Evolutionary conservation across 2,113 vertebrate species (phyloP), one percentile per base, ranked within the genome.

Genomic region (Monarcha castaneiventris): DNA sequence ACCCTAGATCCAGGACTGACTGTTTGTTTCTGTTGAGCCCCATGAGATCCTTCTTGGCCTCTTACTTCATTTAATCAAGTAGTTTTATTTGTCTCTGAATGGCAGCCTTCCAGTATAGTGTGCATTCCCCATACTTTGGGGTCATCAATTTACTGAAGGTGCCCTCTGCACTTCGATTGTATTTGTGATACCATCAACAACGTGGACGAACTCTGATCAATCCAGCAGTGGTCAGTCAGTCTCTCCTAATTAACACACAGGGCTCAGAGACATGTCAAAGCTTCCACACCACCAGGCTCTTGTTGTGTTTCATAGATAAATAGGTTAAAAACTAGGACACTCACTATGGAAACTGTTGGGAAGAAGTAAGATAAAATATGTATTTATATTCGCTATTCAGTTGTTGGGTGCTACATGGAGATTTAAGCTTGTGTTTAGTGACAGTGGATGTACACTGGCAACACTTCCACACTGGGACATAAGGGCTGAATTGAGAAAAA

Each of bases 161-260:
- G 5, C 10, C 5, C 17, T 89, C 46, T 77, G 68, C 39, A 33
- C 17, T 84, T 52, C 12, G 26, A 54, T 41, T 15, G 20, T 23
- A 8, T 58, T 67, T 62, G n/a, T 75, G 58, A n/a, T 33, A 30
- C 10, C 23, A 55, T 55, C 41, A 81, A 30, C 8, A 27, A 11
- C 6, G 16, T 11, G 27, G 84, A n/a, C 0, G 0, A 81, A 35
- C 39, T 25, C 78, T 51, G 56, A 48, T n/a, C 25, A 43, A 7
- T 59, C 61, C 87, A 73, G 30, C 4, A 82, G 86, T 83, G 62
- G 48, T 85, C 62, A 85, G 39, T 21, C 46, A 51, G 27, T 41
- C 33, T 92, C 49, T 79, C 66, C 30, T 61, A 64, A 72, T 49
- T 62, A 68, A 48, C 7, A 22, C 9, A 10, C 7, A 54, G 13